Conservation (phyloP, 30 jellyfish, hydroid and myxozoan genomes). For the Hydractinia symbiolongicarpus region DNA sequence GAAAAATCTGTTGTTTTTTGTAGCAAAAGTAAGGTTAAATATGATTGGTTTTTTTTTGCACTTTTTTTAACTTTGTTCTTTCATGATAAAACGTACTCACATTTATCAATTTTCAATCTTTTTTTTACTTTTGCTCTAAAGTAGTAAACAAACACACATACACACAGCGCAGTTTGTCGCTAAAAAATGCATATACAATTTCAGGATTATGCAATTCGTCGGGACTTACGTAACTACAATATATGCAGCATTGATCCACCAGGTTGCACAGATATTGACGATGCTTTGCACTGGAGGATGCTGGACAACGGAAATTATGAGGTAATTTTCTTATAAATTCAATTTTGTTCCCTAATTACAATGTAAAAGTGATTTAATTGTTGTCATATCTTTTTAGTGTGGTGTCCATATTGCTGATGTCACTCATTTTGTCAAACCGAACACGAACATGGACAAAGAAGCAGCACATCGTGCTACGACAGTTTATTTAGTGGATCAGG, state of each 20-base stretch:
- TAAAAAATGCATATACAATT: not conserved
- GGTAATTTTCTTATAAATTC: conserved; percentile 32
- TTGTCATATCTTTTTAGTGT: conserved; percentile 42
- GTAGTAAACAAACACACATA: no score
- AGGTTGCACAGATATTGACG: conserved; percentile 99
- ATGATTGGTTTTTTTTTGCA: no score
- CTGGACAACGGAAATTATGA: conserved; percentile 81
- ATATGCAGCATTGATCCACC: conserved; percentile 99
- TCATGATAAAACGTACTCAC: no score
- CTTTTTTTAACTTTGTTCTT: no score
- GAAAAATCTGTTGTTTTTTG: not conserved
- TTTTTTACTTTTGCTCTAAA: not conserved
- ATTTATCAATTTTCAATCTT: not conserved
- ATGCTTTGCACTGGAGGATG: conserved; percentile 91
- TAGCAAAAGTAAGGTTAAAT: no score
- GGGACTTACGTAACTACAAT: conserved; percentile 73
- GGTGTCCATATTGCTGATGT: conserved; percentile 99
- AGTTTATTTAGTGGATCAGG: conserved; percentile 92
- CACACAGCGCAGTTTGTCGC: not conserved
- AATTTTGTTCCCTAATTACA: not conserved
- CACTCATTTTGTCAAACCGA: conserved; percentile 92
- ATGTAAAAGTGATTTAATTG: not conserved
- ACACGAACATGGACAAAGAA: conserved; percentile 93
- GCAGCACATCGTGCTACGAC: conserved; percentile 93
- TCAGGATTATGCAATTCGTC: conserved; percentile 81